Conservation (phyloP, 2,888 invertebrate species). For the Dyspetes luteomarginatus region DNA sequence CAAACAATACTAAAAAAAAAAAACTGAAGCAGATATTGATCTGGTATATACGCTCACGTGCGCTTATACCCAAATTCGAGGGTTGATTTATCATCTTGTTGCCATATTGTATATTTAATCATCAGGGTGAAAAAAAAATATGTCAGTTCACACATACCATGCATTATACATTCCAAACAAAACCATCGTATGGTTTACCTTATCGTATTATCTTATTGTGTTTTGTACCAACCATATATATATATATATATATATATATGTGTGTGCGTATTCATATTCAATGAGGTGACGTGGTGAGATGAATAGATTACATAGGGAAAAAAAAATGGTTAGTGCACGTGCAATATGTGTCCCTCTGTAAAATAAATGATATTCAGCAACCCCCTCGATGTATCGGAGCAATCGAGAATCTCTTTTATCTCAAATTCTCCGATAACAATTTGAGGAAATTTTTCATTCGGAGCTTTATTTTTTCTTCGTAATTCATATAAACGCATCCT, state of each 20-base stretch:
- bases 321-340: constrained; percentile 4
- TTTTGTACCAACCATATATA: too few species aligned
- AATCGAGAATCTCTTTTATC: background rate
- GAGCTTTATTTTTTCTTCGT: constrained; percentile 10
- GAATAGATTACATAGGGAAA: too few species aligned
- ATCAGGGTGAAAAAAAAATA: background rate
- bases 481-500: background rate
- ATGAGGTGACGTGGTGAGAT: too few species aligned
- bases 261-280: too few species aligned
- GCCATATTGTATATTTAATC: background rate
- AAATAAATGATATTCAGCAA: background rate
- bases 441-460: constrained; percentile 5
- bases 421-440: constrained; percentile 7
- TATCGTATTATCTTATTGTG: too few species aligned
- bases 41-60: background rate
- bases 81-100: background rate
- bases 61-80: background rate
- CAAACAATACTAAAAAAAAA: background rate
- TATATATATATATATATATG: too few species aligned
- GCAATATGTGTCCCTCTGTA: background rate
- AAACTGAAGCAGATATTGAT: background rate
- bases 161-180: background rate
- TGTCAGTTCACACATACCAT: background rate
- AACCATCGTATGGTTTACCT: too few species aligned
- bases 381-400: background rate